These are phyloP conservation scores for Diadromus collaris DNA, from an alignment of 2,888 invertebrate genomes.

Conservation along the genomic window DNA sequence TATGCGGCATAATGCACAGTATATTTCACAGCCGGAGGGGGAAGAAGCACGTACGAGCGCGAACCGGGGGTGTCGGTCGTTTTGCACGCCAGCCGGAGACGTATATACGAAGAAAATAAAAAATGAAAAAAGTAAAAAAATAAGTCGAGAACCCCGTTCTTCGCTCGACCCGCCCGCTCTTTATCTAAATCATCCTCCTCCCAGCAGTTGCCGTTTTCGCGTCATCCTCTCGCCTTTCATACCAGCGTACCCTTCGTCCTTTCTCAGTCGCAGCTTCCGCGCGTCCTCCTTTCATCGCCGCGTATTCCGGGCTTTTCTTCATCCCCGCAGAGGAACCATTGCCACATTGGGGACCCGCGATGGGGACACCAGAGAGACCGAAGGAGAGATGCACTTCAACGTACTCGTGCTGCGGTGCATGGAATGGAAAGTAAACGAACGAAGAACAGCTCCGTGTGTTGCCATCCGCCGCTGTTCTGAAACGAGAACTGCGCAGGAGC, in stretches of 20 bases:
- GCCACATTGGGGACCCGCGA: background rate
- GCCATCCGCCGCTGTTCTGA: background rate
- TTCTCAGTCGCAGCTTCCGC: slow-evolving; percentile 1
- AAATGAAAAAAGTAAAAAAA: background rate
- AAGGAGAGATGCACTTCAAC: background rate
- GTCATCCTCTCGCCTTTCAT: slow-evolving; percentile 7
- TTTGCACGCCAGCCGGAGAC: slow-evolving; percentile 47
- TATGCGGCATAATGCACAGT: slow-evolving; percentile 37
- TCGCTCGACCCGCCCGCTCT: slow-evolving; percentile 27
- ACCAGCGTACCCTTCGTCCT: slow-evolving; percentile 16
- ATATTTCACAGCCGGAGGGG: slow-evolving; percentile 48
- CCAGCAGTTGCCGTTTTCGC: slow-evolving; percentile 32
- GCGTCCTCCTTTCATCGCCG: background rate
- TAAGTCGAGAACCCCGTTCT: slow-evolving; percentile 18
- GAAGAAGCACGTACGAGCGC: slow-evolving; percentile 37
- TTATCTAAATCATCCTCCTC: slow-evolving; percentile 53
- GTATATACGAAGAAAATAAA: slow-evolving; percentile 36
- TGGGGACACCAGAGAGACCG: background rate
- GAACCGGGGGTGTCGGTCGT: slow-evolving; percentile 39
- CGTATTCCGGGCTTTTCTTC: slow-evolving; percentile 5
- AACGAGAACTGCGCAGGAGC: slow-evolving; percentile 10
- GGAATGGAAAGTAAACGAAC: background rate
- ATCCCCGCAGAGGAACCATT: background rate
- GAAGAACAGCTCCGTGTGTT: background rate
- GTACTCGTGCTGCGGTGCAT: background rate